Percentiles rank a stretch among this genome's conserved stretches.
These are phyloP conservation scores for Cossypha heuglini DNA, from an alignment of 2,797 vertebrate genomes.

Conservation along the genomic window DNA sequence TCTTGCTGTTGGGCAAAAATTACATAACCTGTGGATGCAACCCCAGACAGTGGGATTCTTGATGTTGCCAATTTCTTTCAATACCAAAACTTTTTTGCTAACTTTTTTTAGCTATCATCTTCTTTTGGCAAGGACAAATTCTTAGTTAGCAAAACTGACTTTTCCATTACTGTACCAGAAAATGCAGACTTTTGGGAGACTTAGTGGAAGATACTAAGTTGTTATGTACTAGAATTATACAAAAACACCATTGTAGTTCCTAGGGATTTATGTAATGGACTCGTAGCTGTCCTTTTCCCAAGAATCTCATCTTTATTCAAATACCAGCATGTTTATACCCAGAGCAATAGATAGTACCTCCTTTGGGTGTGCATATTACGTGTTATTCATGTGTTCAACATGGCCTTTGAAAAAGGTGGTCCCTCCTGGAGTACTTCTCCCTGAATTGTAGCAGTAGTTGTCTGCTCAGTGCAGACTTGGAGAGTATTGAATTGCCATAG, in stretches of 20 bases:
- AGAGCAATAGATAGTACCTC: neutral
- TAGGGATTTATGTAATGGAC: neutral
- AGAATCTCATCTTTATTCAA: neutral
- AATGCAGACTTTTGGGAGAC: neutral
- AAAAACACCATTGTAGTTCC: neutral
- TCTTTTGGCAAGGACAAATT: neutral
- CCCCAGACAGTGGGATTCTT: neutral
- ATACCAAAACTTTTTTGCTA: neutral
- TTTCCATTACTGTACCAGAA: neutral
- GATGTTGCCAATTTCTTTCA: neutral
- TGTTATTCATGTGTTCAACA: rapidly evolving
- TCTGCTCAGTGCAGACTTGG: neutral
- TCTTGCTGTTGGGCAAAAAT: neutral
- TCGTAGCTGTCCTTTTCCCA: neutral
- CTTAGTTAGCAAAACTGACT: neutral
- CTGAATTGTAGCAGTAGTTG: neutral
- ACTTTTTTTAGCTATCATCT: neutral
- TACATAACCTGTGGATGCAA: rapidly evolving
- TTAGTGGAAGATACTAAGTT: neutral
- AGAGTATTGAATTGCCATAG: neutral
- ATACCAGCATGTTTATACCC: neutral
- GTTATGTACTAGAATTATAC: neutral
- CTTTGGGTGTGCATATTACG: neutral
- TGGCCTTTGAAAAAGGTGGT: neutral
- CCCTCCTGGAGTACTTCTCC: neutral